These are phyloP conservation scores for Tetrao urogallus DNA, from an alignment of 2,113 vertebrate genomes.

Conservation along the genomic window DNA sequence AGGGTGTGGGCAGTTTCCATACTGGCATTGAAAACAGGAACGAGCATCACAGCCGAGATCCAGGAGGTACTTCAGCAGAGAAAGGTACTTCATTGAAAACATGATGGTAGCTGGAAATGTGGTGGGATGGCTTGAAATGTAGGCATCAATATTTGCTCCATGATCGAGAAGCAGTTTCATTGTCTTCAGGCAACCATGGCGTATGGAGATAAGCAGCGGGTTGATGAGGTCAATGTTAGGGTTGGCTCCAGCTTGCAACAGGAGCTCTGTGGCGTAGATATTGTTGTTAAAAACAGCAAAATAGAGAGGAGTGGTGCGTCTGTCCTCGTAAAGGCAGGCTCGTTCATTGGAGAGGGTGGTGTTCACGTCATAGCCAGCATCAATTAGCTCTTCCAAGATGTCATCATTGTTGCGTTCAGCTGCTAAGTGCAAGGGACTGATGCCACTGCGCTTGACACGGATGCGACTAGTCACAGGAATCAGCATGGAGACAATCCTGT, in stretches of 20 bases:
- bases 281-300: conserved; percentile 91
- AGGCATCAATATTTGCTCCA: conserved; percentile 86
- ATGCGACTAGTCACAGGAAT: conserved; percentile 86
- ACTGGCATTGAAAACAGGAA: conserved; percentile 88
- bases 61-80: conserved; percentile 88
- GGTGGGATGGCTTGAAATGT: conserved; percentile 82
- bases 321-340: conserved; percentile 89
- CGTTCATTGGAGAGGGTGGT: conserved; percentile 83
- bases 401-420: conserved; percentile 87
- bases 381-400: conserved; percentile 85
- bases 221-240: conserved; percentile 91
- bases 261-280: conserved; percentile 78
- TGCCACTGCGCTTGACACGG: conserved; percentile 84
- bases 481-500: conserved; percentile 90
- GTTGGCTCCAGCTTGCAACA: conserved; percentile 88
- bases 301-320: conserved; percentile 87
- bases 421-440: conserved; percentile 93
- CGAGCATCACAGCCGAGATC: conserved; percentile 86
- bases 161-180: conserved; percentile 88
- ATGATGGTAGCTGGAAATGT: conserved; percentile 89
- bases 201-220: conserved; percentile 90
- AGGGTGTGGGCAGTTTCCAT: conserved; percentile 84
- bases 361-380: conserved; percentile 90
- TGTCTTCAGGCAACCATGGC: conserved; percentile 83
- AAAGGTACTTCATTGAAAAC: conserved; percentile 87